Evolutionary conservation across 2,888 invertebrate species (phyloP), one percentile per base, ranked within the genome.

Genomic region (Xanthia togata): DNA sequence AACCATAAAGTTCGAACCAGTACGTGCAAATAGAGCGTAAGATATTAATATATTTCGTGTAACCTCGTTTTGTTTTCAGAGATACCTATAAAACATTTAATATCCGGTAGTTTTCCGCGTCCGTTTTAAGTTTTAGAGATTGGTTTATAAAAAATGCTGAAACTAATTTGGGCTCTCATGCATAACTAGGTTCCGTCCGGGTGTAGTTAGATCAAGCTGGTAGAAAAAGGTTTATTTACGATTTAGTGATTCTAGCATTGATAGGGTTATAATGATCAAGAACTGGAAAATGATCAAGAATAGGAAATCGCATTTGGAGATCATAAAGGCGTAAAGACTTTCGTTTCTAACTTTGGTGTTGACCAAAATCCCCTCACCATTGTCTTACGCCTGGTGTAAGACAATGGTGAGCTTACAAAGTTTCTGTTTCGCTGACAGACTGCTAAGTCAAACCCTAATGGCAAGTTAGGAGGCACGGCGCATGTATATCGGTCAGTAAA

Each of bases 81-180:
- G 62, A 67, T 44, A 23, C 41, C 11, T 71, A 64, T 68, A 73
- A 81, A 79, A 63, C 31, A 38, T 59, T 68, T 67, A 2, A 60
- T 68, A 65, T 78, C 85, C 81, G 79, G 60, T 71, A 76, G 73
- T 64, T 80, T 79, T 78, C 68, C 73, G 71, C 53, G 74, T 60
- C 75, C 78, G 73, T 83, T 79, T 83, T 76, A 55, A 68, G 62
- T 78, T 80, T 77, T 60, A 71, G 62, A 78, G 57, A 69, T 65
- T 68, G 65, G 69, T 67, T 67, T 73, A n/a, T 73, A 68, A 72
- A 41, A 67, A 78, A 59, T 50, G 55, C 78, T 84, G 69, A 38
- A 76, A 79, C 77, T 44, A 86, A 86, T 85, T 73, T 57, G 31
- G 38, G 35, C 50, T 76, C 41, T 85, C 82, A 72, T 77, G 85